Base-by-base conservation (phyloP, 2,888 invertebrate species). In the Agrilus biguttatus region DNA sequence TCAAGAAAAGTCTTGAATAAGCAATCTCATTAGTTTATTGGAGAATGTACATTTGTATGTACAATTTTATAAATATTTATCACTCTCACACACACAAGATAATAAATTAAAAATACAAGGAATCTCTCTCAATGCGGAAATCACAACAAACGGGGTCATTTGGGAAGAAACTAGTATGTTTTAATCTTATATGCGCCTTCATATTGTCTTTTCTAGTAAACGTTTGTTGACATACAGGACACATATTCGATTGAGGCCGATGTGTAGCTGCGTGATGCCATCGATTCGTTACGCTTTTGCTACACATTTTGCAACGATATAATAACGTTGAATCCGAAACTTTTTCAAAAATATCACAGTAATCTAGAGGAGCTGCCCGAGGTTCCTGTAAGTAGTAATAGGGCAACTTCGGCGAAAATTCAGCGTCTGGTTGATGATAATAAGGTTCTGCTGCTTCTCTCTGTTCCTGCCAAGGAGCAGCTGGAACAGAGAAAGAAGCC, bases 251-350 rank as follows among this genome's bases (percentile, higher is more conserved):
- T 54, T 75, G 75, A 13, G 77, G 77, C 51, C 72, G 72, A 59
- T 78, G 79, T 33, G 75, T 76, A 60, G 77, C 74, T 63, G 77
- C 67, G 58, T 78, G 78, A 58, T 80, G 78, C 73, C 79, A 78
- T 55, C 77, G 68, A 65, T 78, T 78, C 57, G 71, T 74, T 51
- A 80, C 79, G 48, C 71, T 69, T 67, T 80, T 79, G 48, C 77
- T 75, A 64, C 79, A 80, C 51, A 75, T 61, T 49, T 67, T 68
- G 67, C 80, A 81, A 52, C 71, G 66, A 62, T 73, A 75, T 52
- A 74, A 66, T 49, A 62, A 61, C 32, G 60, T 57, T 14, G 45
- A 40, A 17, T 57, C 57, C n/a, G 55, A 49, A 21, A 58, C 50
- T 47, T 57, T 58, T 42, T 54, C 52, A 47, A 60, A 62, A 53